Conservation (phyloP, 2,888 invertebrate species). For the Yponomeuta sedellus region DNA sequence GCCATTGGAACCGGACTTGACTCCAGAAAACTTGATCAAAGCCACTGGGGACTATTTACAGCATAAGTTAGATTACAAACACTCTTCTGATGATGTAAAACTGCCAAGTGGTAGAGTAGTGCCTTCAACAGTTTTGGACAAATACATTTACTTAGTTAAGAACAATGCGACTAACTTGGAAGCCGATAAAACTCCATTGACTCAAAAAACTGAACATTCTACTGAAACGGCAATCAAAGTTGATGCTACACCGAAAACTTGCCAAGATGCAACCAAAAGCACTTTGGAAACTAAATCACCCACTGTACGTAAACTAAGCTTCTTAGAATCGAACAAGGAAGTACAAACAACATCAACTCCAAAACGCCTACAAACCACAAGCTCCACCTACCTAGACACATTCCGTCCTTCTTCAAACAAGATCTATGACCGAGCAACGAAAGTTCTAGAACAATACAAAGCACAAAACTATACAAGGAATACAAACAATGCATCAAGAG, state of each 20-base stretch:
- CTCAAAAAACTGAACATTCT: background rate
- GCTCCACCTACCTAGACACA: slow-evolving; percentile 35
- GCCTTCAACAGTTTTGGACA: slow-evolving; percentile 52
- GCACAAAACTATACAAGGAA: slow-evolving; percentile 44
- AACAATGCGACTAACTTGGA: slow-evolving; percentile 36
- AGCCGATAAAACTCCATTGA: slow-evolving; percentile 27
- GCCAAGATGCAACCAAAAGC: slow-evolving; percentile 25
- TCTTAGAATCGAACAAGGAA: slow-evolving; percentile 50
- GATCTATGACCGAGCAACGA: slow-evolving; percentile 61
- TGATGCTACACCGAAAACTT: slow-evolving; percentile 20
- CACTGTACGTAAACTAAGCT: slow-evolving; percentile 52
- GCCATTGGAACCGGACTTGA: slow-evolving; percentile 31
- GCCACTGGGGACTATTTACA: slow-evolving; percentile 60
- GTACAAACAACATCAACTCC: slow-evolving; percentile 66
- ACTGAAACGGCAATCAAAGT: background rate
- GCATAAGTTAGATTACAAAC: slow-evolving; percentile 48
- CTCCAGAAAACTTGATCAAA: slow-evolving; percentile 57
- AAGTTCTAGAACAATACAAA: slow-evolving; percentile 63
- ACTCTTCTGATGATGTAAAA: slow-evolving; percentile 39
- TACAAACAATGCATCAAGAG: slow-evolving; percentile 26
- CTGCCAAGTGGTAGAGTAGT: slow-evolving; percentile 55
- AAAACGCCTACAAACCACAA: slow-evolving; percentile 36
- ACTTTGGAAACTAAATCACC: slow-evolving; percentile 42
- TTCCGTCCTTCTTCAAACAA: slow-evolving; percentile 64
- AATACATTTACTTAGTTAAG: slow-evolving; percentile 66